phyloP scores from a whole-genome alignment of 2,888 invertebrate genomes.

The Abrostola tripartita region DNA sequence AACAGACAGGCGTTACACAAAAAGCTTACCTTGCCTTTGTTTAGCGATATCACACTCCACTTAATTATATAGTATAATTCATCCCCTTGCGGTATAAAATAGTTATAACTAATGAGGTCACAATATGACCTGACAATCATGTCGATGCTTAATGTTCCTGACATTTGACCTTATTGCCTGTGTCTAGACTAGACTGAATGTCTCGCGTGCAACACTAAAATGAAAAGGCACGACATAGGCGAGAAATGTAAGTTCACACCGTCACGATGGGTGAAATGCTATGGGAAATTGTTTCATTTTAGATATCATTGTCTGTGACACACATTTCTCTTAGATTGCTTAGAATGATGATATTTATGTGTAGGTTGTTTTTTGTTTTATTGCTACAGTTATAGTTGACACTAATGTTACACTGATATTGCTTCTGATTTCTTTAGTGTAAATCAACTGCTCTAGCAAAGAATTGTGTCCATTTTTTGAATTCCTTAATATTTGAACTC shows the following conservation, averaged over 20 bases:
- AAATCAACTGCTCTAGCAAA: background rate
- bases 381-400: background rate
- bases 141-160: conserved; percentile 29
- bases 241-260: conserved; percentile 58
- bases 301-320: conserved; percentile 46
- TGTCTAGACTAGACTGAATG: conserved; percentile 54
- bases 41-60: background rate
- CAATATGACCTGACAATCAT: conserved; percentile 15
- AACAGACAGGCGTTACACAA: too few relatives aligned
- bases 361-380: background rate
- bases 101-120: conserved; percentile 24
- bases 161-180: conserved; percentile 53
- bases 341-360: conserved; percentile 5
- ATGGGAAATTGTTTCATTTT: conserved; percentile 57
- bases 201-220: conserved; percentile 56
- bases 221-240: conserved; percentile 52
- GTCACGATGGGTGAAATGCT: conserved; percentile 54
- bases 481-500: too few relatives aligned
- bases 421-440: background rate
- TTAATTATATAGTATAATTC: too few relatives aligned
- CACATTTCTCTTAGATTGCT: conserved; percentile 44
- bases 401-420: background rate
- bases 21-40: background rate
- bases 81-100: conserved; percentile 13
- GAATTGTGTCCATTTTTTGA: background rate